Evolutionary conservation across 2,797 vertebrate species (phyloP).

Genomic region (Pyrocephalus nanus): DNA sequence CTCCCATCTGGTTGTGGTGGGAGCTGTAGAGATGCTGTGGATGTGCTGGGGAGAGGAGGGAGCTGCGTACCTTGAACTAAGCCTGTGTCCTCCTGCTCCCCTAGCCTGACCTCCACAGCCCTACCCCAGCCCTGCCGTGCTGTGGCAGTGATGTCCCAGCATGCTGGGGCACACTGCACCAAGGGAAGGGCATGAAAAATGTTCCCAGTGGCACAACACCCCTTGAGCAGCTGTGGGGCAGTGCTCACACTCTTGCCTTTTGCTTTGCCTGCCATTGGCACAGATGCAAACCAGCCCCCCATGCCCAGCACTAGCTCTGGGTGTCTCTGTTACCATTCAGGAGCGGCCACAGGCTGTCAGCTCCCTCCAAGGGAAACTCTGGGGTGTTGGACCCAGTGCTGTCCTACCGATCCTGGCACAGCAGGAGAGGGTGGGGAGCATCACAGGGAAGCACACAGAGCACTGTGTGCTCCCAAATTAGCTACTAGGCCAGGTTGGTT

Average conservation of each 20-base stretch:
- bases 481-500: conserved; percentile 34
- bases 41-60: rapidly evolving
- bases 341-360: rapidly evolving
- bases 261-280: neutral
- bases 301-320: rapidly evolving
- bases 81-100: neutral
- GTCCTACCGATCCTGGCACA: rapidly evolving
- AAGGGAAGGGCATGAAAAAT: neutral
- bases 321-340: rapidly evolving
- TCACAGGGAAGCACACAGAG: neutral
- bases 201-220: neutral
- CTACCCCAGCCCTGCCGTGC: rapidly evolving
- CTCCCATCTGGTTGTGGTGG: neutral
- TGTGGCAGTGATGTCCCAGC: neutral
- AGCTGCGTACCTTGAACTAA: neutral
- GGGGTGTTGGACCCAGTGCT: neutral
- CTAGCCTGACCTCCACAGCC: neutral
- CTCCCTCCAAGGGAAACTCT: neutral
- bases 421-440: neutral
- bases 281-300: neutral
- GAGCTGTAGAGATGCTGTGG: neutral
- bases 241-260: rapidly evolving
- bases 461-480: conserved; percentile 3
- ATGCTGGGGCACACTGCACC: neutral
- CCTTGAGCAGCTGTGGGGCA: rapidly evolving